Evolutionary conservation across 2,888 invertebrate genomes (phyloP).

Genomic region (Oscheius sp.): DNA sequence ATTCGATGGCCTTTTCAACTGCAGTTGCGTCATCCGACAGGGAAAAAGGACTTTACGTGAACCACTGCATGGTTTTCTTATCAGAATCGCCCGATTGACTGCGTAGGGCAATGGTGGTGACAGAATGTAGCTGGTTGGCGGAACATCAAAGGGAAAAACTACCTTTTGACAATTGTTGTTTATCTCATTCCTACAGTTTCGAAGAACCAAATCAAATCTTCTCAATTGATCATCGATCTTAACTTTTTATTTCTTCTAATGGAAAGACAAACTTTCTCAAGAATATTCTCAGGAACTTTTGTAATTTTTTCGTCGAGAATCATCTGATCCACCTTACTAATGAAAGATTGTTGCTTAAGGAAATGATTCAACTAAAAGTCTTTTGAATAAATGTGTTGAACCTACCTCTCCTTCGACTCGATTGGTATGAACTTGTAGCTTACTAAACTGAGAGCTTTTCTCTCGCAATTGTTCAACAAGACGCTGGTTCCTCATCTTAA

Average conservation of each 20-base stretch:
- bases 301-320: slow-evolving; percentile 52
- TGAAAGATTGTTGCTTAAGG: slow-evolving; percentile 48
- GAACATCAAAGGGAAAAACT: background rate
- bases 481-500: slow-evolving; percentile 55
- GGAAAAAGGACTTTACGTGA: background rate
- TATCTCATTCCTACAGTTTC: slow-evolving; percentile 52
- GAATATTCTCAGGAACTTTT: slow-evolving; percentile 32
- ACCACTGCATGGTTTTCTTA: slow-evolving; percentile 3
- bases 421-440: slow-evolving; percentile 52
- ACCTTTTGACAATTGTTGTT: slow-evolving; percentile 57
- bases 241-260: background rate
- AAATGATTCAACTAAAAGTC: slow-evolving; percentile 44
- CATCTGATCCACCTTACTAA: slow-evolving; percentile 59
- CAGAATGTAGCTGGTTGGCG: background rate
- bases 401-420: slow-evolving; percentile 57
- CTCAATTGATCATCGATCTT: slow-evolving; percentile 57
- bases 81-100: slow-evolving; percentile 14
- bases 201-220: slow-evolving; percentile 55
- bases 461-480: slow-evolving; percentile 65
- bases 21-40: background rate
- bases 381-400: background rate
- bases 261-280: slow-evolving; percentile 34
- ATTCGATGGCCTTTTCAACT: no score
- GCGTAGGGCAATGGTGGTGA: background rate
- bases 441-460: slow-evolving; percentile 61